Conservation (phyloP, 2,888 invertebrate genomes). For the Stenodema calcarata region DNA sequence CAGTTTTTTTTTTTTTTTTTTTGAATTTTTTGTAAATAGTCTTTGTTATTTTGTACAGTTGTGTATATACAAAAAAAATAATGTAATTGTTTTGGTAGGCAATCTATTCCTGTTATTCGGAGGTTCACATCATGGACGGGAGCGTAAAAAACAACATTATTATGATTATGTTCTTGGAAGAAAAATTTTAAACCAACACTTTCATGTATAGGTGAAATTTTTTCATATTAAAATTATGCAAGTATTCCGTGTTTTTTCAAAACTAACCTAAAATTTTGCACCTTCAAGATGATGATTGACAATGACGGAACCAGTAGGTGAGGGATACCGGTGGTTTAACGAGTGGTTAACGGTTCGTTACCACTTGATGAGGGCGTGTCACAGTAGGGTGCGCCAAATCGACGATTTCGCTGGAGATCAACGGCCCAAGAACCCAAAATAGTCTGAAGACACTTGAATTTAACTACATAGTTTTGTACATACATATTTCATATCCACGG, state of each 20-base stretch:
- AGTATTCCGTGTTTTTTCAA: neutral
- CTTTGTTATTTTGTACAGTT: conserved; percentile 52
- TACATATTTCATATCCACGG: no score
- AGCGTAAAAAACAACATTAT: conserved; percentile 9
- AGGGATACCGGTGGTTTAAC: no score
- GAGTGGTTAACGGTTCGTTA: no score
- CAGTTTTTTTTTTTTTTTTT: neutral
- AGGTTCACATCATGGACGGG: conserved; percentile 52
- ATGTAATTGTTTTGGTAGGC: conserved; percentile 27
- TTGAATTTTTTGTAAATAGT: conserved; percentile 49
- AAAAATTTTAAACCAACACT: conserved; percentile 13
- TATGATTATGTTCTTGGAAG: neutral
- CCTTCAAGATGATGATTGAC: neutral
- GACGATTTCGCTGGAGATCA: no score
- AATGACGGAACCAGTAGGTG: no score
- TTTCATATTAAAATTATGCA: conserved; percentile 43
- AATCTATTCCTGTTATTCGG: conserved; percentile 48
- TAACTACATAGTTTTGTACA: no score
- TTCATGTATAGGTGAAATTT: conserved; percentile 39
- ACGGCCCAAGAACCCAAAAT: no score
- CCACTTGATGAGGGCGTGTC: no score
- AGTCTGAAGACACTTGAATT: no score
- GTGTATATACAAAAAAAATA: conserved; percentile 51
- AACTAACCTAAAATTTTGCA: neutral
- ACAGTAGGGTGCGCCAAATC: no score